Evolutionary conservation across 1,140 invertebrate genomes (phyloP).

Genomic region (Apis laboriosa): DNA sequence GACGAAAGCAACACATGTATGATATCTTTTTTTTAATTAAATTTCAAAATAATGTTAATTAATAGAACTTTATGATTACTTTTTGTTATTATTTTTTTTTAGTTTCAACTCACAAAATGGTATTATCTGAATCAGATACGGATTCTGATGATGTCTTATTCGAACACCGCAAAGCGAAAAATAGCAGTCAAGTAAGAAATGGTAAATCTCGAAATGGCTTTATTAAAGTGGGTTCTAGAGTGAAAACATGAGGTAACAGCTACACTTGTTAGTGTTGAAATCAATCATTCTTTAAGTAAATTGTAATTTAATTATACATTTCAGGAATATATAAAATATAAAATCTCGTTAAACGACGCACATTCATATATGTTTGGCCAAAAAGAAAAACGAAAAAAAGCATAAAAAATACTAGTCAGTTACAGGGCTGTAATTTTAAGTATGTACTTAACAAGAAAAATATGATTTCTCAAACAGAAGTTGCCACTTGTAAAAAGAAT

Average conservation of each 20-base stretch:
- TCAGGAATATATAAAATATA: conserved; percentile 25
- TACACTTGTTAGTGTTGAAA: neutral
- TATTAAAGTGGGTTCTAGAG: conserved; percentile 68
- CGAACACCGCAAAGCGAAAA: conserved; percentile 75
- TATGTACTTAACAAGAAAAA: conserved; percentile 51
- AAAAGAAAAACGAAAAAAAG: conserved; percentile 23
- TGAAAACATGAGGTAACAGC: conserved; percentile 74
- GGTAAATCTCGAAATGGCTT: conserved; percentile 76
- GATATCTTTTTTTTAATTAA: conserved; percentile 34
- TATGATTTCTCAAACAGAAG: conserved; percentile 27
- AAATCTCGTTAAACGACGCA: conserved; percentile 45
- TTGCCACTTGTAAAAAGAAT: conserved; percentile 54
- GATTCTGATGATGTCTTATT: conserved; percentile 79
- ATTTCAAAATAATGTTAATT: neutral
- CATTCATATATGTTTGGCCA: conserved; percentile 55
- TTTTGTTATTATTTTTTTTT: conserved; percentile 36
- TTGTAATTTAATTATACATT: conserved; percentile 39
- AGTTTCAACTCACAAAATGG: conserved; percentile 78
- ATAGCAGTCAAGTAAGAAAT: conserved; percentile 70
- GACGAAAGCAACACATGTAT: conserved; percentile 76
- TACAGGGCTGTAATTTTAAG: conserved; percentile 59
- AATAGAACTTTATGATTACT: neutral
- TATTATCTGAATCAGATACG: conserved; percentile 77
- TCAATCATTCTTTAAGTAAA: neutral
- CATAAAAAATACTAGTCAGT: conserved; percentile 68